Evolutionary conservation across 2,797 vertebrate species (phyloP), one percentile per base, ranked within the genome.

Genomic region (Fringilla coelebs): DNA sequence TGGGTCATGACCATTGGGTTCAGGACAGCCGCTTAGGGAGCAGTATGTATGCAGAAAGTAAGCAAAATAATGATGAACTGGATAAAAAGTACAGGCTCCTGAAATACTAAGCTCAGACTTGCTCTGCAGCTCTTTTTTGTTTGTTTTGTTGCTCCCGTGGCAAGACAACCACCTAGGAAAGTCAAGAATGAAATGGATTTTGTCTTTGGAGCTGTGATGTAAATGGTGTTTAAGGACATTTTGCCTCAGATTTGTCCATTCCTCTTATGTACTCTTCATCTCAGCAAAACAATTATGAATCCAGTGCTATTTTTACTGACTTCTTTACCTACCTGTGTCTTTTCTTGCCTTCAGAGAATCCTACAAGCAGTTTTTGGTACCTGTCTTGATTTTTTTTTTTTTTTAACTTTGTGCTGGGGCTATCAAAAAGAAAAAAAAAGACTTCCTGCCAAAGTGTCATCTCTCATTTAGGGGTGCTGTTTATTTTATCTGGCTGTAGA

Each of bases 231-330:
- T 68, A 61, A 77, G 54, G 31, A 60, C 28, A 4, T 51, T 52
- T 18, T 54, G 6, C 25, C 40, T 84, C 55, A 21, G 36, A 55
- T 86, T 82, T 71, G 32, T 29, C 41, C 3, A 1, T 84, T 90
- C 12, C 11, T 61, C 17, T 55, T 34, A 51, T 0, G 13, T 26
- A 51, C 16, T 9, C 16, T 89, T 45, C 10, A 17, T 66, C 18
- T 66, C 68, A 46, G 25, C 49, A 85, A 62, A 85, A 55, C 0
- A 0, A 25, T 45, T 75, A 29, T 29, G 26, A 83, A 80, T 62
- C 22, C 17, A 34, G 20, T 61, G 52, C 18, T 78, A 41, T 22
- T 58, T 0, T 0, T 57, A 54, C 18, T 46, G 54, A 63, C 31
- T 49, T 25, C 55, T 92, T 54, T 73, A 4, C 36, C 62, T 65